Percentiles rank a stretch among this genome's conserved stretches.
Conservation (phyloP, 2,797 vertebrate genomes). For the Amniataba percoides region DNA sequence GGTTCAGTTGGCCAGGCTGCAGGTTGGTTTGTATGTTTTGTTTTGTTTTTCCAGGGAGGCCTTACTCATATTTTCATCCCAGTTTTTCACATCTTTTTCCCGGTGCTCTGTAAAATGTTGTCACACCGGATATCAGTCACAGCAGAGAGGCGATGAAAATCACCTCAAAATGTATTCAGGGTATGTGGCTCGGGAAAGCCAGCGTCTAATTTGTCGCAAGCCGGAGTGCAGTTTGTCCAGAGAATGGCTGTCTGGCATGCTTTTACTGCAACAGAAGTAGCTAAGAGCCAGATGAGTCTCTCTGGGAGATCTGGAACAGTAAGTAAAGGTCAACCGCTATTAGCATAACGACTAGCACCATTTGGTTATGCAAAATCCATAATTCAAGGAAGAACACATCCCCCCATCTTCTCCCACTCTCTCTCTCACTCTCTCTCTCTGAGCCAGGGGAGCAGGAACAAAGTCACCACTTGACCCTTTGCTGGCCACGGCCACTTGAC, state of each 20-base stretch:
- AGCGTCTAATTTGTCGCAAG: conserved; percentile 50
- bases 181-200: conserved; percentile 32
- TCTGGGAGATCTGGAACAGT: conserved; percentile 70
- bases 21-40: background rate
- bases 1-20: background rate
- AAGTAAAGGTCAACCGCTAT: conserved; percentile 82
- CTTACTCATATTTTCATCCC: conserved; percentile 1
- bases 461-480: conserved; percentile 82
- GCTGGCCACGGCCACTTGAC: conserved; percentile 74
- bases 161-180: conserved; percentile 8
- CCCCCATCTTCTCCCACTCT: conserved; percentile 30
- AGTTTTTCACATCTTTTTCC: conserved; percentile 8
- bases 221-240: conserved; percentile 51
- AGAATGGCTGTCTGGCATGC: conserved; percentile 52
- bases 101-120: conserved; percentile 19
- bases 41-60: background rate
- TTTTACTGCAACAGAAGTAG: conserved; percentile 58
- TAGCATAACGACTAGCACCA: conserved; percentile 78
- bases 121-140: conserved; percentile 5
- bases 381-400: conserved; percentile 73
- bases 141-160: conserved; percentile 33
- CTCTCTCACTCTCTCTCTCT: conserved; percentile 23
- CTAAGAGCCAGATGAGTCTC: conserved; percentile 71
- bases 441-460: conserved; percentile 76
- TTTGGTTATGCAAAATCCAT: conserved; percentile 81